phyloP scores from a whole-genome alignment of 2,888 invertebrate genomes.

The Esperia sulphurella region DNA sequence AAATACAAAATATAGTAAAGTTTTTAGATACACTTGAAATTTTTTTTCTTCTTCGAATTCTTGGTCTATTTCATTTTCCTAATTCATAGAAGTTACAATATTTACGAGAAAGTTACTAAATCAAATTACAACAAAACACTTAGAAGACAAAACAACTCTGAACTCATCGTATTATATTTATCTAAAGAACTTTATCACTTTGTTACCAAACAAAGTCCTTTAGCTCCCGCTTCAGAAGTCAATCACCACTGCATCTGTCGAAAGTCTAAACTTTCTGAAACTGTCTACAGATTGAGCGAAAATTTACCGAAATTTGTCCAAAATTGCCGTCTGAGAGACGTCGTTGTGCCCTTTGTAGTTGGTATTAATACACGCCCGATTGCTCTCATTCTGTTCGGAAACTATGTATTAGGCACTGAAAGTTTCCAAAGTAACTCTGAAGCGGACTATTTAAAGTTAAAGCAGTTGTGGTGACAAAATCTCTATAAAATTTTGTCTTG shows the following conservation, averaged over 20 bases:
- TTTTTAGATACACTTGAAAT: no score
- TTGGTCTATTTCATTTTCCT: no score
- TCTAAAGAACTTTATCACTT: conserved; percentile 5
- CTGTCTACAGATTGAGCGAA: conserved; percentile 6
- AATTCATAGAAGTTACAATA: no score
- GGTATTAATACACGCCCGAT: conserved; percentile 10
- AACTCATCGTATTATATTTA: not conserved
- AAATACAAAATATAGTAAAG: no score
- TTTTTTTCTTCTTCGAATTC: no score
- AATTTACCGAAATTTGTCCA: conserved; percentile 5
- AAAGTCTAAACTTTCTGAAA: conserved; percentile 6
- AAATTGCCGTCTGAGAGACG: conserved; percentile 7
- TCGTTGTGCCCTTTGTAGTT: conserved; percentile 4
- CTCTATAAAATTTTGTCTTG: not conserved
- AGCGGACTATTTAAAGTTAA: not conserved
- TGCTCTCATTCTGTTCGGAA: conserved; percentile 6
- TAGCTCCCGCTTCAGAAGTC: conserved; percentile 3
- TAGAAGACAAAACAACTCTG: not conserved
- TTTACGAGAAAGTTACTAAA: not conserved
- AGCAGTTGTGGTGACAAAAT: not conserved
- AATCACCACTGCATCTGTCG: conserved; percentile 6
- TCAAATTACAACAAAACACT: not conserved
- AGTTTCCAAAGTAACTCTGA: not conserved
- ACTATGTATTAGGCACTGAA: conserved; percentile 8
- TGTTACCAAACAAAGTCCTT: conserved; percentile 1